Conservation (phyloP, 2,113 vertebrate genomes). For the Hemiprocne comata region DNA sequence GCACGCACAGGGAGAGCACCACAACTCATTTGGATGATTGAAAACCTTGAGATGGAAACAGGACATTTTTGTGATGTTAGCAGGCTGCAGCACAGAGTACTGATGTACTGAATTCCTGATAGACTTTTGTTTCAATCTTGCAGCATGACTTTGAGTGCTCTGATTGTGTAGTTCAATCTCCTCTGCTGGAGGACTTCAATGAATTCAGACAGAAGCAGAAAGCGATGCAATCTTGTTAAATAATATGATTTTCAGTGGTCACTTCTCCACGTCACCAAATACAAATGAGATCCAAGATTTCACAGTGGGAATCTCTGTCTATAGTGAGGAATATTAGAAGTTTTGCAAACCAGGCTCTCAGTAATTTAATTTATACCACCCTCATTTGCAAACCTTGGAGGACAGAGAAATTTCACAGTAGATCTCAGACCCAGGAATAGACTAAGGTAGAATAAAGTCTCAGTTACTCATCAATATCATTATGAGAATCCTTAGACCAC, state of each 20-base stretch:
- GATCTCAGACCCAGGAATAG: not conserved
- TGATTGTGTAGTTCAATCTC: not conserved
- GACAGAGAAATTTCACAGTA: not conserved
- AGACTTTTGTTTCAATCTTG: conserved; percentile 44
- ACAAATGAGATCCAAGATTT: not conserved
- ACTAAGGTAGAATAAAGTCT: not conserved
- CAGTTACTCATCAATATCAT: not conserved
- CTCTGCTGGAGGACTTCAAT: not conserved
- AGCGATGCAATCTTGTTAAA: not conserved
- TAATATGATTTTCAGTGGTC: not conserved
- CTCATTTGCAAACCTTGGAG: not conserved
- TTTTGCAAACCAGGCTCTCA: not conserved
- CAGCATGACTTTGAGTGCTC: conserved; percentile 1
- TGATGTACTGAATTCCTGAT: conserved; percentile 27
- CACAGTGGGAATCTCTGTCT: not conserved
- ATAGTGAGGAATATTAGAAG: not conserved
- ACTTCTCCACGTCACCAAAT: not conserved
- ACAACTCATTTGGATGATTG: conserved; percentile 23
- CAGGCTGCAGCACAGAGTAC: not conserved
- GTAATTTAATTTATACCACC: conserved; percentile 5
- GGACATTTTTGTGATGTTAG: not conserved
- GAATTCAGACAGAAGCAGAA: conserved; percentile 18
- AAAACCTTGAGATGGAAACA: conserved; percentile 35
- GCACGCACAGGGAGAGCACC: not conserved
- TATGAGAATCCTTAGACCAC: not conserved